Evolutionary conservation across 2,797 vertebrate genomes (phyloP).

Genomic region (Melanotaenia parkinsoni): DNA sequence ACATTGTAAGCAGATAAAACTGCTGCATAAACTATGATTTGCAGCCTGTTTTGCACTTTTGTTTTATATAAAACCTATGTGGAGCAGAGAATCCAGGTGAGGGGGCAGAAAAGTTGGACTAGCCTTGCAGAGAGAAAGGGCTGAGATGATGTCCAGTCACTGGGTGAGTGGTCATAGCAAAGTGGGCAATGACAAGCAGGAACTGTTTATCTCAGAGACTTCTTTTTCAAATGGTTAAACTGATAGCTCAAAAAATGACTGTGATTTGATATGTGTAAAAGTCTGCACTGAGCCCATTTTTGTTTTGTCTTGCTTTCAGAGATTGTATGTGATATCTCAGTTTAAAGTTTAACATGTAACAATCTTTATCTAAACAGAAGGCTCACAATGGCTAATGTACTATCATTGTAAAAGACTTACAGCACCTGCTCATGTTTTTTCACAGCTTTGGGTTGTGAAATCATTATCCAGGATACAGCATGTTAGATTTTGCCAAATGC

Average conservation of each 20-base stretch:
- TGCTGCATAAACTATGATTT: background rate
- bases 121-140: slow-evolving; percentile 15
- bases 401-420: background rate
- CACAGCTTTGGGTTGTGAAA: background rate
- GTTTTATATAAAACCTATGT: background rate
- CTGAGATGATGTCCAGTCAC: slow-evolving; percentile 8
- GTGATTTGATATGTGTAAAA: background rate
- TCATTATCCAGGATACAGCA: background rate
- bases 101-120: slow-evolving; percentile 34
- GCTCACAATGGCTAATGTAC: background rate
- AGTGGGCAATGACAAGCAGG: slow-evolving; percentile 4
- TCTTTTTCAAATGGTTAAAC: background rate
- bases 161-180: slow-evolving; percentile 45
- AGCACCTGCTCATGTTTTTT: background rate
- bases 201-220: slow-evolving; percentile 7
- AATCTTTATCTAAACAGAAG: background rate
- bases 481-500: background rate
- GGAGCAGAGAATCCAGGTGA: slow-evolving; percentile 37
- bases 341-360: background rate
- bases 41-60: slow-evolving; percentile 7
- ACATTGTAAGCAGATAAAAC: background rate
- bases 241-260: background rate
- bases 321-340: background rate
- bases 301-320: background rate
- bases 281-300: background rate